Percentiles rank a stretch among this genome's conserved stretches.
Conservation (phyloP, 1,140 invertebrate genomes). For the Polypedilum pembai region DNA sequence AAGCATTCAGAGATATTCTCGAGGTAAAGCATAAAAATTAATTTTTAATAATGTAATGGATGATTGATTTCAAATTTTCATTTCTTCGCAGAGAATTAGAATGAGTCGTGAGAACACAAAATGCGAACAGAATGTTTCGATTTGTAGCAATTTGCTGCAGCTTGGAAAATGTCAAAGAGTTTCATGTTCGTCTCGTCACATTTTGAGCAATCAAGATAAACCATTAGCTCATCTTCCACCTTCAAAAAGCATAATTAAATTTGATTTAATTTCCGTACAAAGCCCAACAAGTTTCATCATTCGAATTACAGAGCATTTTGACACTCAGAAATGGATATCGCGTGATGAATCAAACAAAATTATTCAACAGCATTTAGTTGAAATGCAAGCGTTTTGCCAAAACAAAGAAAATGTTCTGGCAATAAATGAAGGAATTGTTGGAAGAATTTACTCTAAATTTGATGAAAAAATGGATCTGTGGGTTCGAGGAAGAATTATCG, state of each 20-base stretch:
- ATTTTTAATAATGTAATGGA: not conserved
- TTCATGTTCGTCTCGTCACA: not conserved
- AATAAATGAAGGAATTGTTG: not conserved
- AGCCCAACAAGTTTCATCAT: not conserved
- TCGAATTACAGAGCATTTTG: not conserved
- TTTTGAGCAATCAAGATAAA: not conserved
- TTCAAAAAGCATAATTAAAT: not conserved
- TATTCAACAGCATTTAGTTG: not conserved
- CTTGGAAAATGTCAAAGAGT: not conserved
- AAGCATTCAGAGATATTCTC: not conserved
- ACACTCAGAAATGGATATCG: not conserved
- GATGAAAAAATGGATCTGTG: not conserved
- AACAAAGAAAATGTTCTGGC: not conserved
- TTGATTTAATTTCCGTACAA: not conserved
- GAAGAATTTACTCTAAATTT: not conserved
- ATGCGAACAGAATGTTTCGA: not conserved
- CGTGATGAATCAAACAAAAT: not conserved
- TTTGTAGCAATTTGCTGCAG: not conserved
- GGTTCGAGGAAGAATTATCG: not conserved
- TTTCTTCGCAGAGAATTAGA: not conserved
- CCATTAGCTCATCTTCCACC: not conserved
- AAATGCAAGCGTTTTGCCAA: not conserved
- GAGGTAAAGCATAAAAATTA: slow-evolving; percentile 1
- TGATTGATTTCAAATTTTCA: not conserved
- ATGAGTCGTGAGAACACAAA: not conserved